Conservation (phyloP, 2,113 vertebrate species). For the Pan paniscus region DNA sequence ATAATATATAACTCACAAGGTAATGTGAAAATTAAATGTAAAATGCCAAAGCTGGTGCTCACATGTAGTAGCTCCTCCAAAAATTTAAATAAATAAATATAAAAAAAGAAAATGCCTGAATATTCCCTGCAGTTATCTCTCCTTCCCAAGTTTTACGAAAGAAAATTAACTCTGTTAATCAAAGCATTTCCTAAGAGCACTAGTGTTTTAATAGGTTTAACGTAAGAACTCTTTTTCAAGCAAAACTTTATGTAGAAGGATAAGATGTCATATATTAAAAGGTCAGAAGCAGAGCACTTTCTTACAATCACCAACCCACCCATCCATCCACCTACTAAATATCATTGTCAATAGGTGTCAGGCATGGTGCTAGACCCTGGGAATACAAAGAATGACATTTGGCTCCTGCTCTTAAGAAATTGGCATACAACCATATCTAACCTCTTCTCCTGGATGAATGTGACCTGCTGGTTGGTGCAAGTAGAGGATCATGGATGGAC, state of each 20-base stretch:
- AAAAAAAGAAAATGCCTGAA: background rate
- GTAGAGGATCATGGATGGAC: background rate
- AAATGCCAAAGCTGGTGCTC: background rate
- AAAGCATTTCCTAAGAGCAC: background rate
- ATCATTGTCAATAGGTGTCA: background rate
- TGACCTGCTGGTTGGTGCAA: background rate
- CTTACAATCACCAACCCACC: background rate
- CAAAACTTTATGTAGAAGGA: background rate
- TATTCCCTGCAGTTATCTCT: background rate
- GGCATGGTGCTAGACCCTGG: background rate
- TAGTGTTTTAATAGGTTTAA: background rate
- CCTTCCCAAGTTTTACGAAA: background rate
- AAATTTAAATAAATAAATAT: background rate
- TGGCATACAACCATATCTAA: background rate
- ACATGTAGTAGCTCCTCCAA: background rate
- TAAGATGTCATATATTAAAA: background rate
- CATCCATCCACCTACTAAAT: background rate
- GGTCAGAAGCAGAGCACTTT: background rate
- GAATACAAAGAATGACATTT: background rate
- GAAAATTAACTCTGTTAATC: background rate
- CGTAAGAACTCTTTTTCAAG: background rate
- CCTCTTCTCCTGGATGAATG: background rate
- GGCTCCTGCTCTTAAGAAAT: background rate
- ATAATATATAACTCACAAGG: background rate
- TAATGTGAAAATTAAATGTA: conserved; percentile 16